phyloP scores from a whole-genome alignment of 1,140 invertebrate species.

The Leptinotarsa texana region DNA sequence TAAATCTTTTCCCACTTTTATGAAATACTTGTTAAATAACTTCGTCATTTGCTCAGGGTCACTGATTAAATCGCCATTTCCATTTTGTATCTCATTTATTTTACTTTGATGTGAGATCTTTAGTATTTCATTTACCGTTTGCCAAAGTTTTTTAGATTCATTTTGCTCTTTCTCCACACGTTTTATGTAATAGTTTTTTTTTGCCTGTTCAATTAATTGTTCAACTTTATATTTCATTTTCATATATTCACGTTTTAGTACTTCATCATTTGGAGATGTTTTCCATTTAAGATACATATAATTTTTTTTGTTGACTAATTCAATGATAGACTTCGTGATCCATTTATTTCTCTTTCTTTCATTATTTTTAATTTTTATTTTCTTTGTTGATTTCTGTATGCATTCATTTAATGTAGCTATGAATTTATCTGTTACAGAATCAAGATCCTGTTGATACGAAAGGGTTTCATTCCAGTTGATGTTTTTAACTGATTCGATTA shows the following conservation, averaged over 20 bases:
- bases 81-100: background rate
- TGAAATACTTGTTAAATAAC: background rate
- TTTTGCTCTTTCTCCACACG: background rate
- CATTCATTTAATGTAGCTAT: background rate
- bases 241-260: background rate
- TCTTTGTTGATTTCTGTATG: background rate
- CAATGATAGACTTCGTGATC: background rate
- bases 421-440: too few species aligned
- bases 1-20: background rate
- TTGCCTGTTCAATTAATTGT: background rate
- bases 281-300: background rate
- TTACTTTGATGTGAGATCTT: background rate
- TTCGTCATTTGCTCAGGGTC: background rate
- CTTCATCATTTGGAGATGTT: background rate
- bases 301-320: background rate
- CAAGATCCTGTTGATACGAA: too few species aligned
- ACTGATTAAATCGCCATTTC: background rate
- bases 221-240: background rate
- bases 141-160: background rate
- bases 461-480: background rate
- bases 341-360: background rate
- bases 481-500: background rate
- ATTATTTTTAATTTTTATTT: background rate
- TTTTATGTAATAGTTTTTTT: background rate
- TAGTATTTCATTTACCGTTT: background rate